Evolutionary conservation across 2,113 vertebrate species (phyloP), one percentile per base, ranked within the genome.

Genomic region (Verasper variegatus): DNA sequence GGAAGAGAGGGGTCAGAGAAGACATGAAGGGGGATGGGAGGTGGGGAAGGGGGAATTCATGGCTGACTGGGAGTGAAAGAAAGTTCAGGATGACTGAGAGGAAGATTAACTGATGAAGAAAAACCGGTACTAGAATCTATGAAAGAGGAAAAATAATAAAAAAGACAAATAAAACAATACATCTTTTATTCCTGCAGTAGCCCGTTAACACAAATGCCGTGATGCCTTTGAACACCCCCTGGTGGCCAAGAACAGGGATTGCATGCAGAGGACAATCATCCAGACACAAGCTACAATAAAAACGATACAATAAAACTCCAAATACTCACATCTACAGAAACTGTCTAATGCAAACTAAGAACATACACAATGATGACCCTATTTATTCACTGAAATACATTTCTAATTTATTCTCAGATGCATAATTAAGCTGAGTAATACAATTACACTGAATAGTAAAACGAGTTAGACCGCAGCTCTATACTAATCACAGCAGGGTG

Each of bases 151-250:
- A 13, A 13, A 26, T 24, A 31, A 17, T 8, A 2, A 8, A 10
- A 18, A 6, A 13, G 5, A 20, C 49, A 21, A 58, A 9, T 42
- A 20, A 67, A 58, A 66, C 42, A 73, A 75, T 13, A 74, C 66
- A 18, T 71, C 27, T 45, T 15, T 18, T 65, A 18, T 69, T 71
- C 64, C 76, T 86, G 69, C 51, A 59, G 45, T 26, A 23, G 31
- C 4, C 67, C 23, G 54, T 69, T 78, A 71, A 61, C 27, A 75
- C 45, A 57, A 76, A 83, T 58, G 67, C 23, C 31, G 45, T 64
- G 64, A 66, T 84, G 47, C 45, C 58, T 71, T 49, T 81, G 81
- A 87, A 87, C 83, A 35, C 91, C 89, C 84, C 83, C 90, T 89
- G 26, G 91, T 90, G 92, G 88, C 10, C 17, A 56, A 47, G 11